Percentiles rank a stretch among this genome's conserved stretches.
Evolutionary conservation across 2,113 vertebrate species (phyloP).

Genomic region (Clarias gariepinus): DNA sequence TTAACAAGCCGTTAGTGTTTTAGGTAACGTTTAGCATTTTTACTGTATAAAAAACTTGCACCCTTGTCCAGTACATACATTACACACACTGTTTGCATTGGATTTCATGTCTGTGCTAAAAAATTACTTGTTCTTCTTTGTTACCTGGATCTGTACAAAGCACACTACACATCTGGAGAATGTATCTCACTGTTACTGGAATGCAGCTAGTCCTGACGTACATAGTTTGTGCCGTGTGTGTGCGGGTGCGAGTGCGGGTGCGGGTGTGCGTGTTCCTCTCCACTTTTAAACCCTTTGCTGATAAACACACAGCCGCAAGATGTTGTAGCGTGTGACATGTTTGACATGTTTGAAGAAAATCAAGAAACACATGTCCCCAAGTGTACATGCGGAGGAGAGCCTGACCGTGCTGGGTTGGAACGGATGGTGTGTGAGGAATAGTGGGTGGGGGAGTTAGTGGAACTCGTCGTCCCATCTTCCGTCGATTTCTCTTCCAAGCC

Average conservation of each 20-base stretch:
- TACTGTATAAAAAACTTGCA: too few relatives aligned
- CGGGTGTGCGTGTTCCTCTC: background rate
- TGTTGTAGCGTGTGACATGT: background rate
- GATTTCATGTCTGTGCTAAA: background rate
- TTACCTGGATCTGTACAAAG: background rate
- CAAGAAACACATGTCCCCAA: background rate
- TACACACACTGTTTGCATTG: background rate
- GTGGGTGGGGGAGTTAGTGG: slow-evolving; percentile 71
- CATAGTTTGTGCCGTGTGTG: background rate
- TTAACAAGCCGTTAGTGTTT: too few relatives aligned
- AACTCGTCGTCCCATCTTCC: slow-evolving; percentile 81
- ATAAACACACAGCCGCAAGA: background rate
- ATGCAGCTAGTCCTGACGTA: background rate
- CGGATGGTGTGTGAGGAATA: slow-evolving; percentile 69
- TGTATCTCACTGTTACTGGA: background rate
- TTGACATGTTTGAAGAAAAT: background rate
- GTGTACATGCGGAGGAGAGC: background rate
- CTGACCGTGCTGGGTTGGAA: slow-evolving; percentile 81
- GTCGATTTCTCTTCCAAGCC: slow-evolving; percentile 71
- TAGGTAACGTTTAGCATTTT: too few relatives aligned
- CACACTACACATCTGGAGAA: background rate
- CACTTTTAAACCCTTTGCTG: background rate
- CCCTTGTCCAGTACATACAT: background rate
- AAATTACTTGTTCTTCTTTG: too few relatives aligned
- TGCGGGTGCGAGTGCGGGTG: background rate